These are phyloP conservation scores for Strigops habroptila DNA, from an alignment of 2,113 vertebrate genomes.

Conservation along the genomic window DNA sequence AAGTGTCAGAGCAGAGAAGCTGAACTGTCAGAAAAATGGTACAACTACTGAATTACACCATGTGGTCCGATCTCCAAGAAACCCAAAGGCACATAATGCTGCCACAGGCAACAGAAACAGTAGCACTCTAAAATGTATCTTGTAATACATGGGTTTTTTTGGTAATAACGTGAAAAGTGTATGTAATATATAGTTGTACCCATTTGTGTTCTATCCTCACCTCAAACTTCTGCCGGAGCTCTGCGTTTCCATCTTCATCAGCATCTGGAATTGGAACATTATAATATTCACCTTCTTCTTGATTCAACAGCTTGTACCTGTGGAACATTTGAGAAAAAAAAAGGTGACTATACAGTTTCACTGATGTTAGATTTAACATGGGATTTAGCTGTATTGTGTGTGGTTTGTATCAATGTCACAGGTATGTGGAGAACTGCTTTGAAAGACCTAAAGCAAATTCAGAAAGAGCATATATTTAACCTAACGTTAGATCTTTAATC, in stretches of 20 bases:
- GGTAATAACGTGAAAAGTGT: neutral
- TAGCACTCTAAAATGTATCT: neutral
- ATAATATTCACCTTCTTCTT: conserved; percentile 96
- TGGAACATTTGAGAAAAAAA: neutral
- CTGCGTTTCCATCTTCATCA: conserved; percentile 86
- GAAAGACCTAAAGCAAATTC: neutral
- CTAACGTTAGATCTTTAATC: neutral
- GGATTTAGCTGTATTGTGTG: neutral
- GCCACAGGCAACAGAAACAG: neutral
- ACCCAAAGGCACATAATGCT: neutral
- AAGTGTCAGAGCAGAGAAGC: neutral
- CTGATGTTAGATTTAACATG: neutral
- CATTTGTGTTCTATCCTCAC: conserved; percentile 70
- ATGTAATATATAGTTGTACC: neutral
- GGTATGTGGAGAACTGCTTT: neutral
- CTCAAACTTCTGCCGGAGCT: conserved; percentile 95
- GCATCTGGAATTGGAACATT: conserved; percentile 94
- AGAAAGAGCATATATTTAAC: neutral
- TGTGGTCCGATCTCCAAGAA: neutral
- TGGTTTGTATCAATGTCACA: neutral
- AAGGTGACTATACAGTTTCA: neutral
- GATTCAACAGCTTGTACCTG: conserved; percentile 95
- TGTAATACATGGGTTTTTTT: neutral
- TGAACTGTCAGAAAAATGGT: neutral
- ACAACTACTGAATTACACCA: neutral